phyloP scores from a whole-genome alignment of 2,113 vertebrate species.

The Callocephalon fimbriatum region DNA sequence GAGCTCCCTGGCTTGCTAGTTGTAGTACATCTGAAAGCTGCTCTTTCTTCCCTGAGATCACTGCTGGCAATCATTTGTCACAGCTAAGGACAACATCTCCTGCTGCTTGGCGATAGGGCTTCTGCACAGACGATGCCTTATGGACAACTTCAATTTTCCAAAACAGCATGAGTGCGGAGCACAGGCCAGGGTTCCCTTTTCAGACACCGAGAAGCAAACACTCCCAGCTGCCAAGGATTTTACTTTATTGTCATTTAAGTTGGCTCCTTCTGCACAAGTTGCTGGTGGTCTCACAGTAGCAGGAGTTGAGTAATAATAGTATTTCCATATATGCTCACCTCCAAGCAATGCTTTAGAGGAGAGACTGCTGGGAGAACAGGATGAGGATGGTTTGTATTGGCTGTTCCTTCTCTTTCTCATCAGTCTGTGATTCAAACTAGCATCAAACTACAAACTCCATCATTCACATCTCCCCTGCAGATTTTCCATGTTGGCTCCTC shows the following conservation, averaged over 20 bases:
- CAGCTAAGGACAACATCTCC: conserved; percentile 65
- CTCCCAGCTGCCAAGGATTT: conserved; percentile 69
- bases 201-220: conserved; percentile 55
- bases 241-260: conserved; percentile 79
- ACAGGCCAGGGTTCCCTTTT: conserved; percentile 44
- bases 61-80: conserved; percentile 57
- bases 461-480: conserved; percentile 49
- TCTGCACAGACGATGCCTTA: conserved; percentile 63
- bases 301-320: conserved; percentile 70
- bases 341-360: conserved; percentile 36
- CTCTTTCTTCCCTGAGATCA: conserved; percentile 43
- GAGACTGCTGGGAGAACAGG: conserved; percentile 65
- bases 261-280: conserved; percentile 52
- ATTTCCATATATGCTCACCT: conserved; percentile 71
- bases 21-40: conserved; percentile 27
- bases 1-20: not conserved
- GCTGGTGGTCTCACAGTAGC: conserved; percentile 69
- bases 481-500: conserved; percentile 73
- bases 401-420: conserved; percentile 70
- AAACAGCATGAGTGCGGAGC: conserved; percentile 51
- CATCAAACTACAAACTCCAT: conserved; percentile 36
- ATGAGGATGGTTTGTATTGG: conserved; percentile 67
- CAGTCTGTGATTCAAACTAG: conserved; percentile 57
- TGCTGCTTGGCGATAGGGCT: conserved; percentile 23
- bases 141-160: conserved; percentile 68